Conservation (phyloP, 2,888 invertebrate genomes). For the Opisthograptis luteolata region DNA sequence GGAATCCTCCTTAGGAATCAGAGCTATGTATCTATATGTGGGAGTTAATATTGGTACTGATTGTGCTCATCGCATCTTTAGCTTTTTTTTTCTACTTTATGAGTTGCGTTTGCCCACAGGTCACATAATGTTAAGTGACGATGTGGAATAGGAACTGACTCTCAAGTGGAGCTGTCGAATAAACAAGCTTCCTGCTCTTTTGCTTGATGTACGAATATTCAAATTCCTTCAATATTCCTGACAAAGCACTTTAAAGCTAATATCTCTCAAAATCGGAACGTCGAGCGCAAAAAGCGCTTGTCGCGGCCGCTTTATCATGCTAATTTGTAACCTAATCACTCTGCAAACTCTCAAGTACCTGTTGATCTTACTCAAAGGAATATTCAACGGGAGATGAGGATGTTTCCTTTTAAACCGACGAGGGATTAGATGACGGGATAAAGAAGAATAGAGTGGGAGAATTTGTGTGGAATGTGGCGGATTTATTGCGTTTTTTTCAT, state of each 20-base stretch:
- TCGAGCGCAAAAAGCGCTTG: conserved; percentile 35
- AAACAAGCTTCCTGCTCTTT: too few species aligned
- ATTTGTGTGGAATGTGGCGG: background rate
- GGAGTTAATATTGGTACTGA: too few species aligned
- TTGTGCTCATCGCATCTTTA: too few species aligned
- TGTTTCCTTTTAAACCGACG: background rate
- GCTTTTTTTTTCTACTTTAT: too few species aligned
- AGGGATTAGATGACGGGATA: background rate
- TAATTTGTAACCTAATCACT: conserved; percentile 56
- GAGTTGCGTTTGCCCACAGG: too few species aligned
- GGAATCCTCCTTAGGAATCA: too few species aligned
- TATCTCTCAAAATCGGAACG: conserved; percentile 24
- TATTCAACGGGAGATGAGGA: conserved; percentile 6
- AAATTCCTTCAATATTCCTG: conserved; percentile 1
- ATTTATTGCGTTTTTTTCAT: background rate
- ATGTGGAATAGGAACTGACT: too few species aligned
- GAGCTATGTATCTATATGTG: too few species aligned
- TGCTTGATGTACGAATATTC: background rate
- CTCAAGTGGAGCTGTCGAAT: too few species aligned
- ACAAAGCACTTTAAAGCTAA: conserved; percentile 4
- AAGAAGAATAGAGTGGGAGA: background rate
- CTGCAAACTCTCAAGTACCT: conserved; percentile 48
- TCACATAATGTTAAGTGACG: too few species aligned
- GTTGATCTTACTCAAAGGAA: conserved; percentile 43
- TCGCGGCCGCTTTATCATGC: conserved; percentile 55